Evolutionary conservation across 2,888 invertebrate genomes (phyloP).

Genomic region (Ptilodon capucinus): DNA sequence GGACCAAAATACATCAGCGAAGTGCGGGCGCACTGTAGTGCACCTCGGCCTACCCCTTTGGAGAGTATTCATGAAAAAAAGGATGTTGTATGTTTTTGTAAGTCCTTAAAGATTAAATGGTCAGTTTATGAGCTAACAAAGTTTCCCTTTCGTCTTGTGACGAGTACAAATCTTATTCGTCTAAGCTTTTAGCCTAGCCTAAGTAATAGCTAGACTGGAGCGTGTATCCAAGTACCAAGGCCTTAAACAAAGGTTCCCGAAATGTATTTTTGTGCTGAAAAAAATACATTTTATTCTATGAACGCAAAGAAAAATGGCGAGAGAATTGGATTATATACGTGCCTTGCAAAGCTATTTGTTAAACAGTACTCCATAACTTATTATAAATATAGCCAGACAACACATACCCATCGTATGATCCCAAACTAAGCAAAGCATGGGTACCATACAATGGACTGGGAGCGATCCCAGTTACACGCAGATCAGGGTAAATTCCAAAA

Average conservation of each 20-base stretch:
- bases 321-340: not conserved
- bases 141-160: not conserved
- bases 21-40: too few relatives aligned
- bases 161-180: not conserved
- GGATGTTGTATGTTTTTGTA: too few relatives aligned
- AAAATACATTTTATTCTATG: not conserved
- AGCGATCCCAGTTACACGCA: too few relatives aligned
- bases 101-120: too few relatives aligned
- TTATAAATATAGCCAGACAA: too few relatives aligned
- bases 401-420: too few relatives aligned
- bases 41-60: too few relatives aligned
- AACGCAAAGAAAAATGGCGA: not conserved
- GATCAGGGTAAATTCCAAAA: too few relatives aligned
- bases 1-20: too few relatives aligned
- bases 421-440: too few relatives aligned
- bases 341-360: not conserved
- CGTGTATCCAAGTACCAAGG: constrained; percentile 4
- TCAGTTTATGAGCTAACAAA: not conserved
- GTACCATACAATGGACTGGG: too few relatives aligned
- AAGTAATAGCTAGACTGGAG: not conserved
- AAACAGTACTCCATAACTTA: not conserved
- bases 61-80: too few relatives aligned
- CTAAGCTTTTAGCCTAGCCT: not conserved
- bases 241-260: constrained; percentile 1
- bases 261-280: not conserved